phyloP scores from a whole-genome alignment of 2,888 invertebrate genomes.

The Trisateles emortualis region DNA sequence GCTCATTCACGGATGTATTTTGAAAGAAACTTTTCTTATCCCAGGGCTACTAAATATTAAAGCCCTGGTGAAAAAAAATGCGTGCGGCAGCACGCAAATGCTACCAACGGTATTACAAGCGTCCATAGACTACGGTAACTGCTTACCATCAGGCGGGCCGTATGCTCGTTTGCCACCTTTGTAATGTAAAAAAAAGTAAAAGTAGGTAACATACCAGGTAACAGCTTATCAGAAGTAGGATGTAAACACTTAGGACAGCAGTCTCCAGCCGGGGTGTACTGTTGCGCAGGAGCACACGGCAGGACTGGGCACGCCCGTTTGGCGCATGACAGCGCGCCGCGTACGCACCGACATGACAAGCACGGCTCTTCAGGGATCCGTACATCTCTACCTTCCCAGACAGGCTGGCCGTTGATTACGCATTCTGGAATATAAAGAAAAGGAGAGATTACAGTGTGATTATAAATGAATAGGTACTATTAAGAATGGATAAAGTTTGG shows the following conservation, averaged over 20 bases:
- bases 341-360: constrained; percentile 93
- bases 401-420: constrained; percentile 93
- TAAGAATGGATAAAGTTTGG: no score
- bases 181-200: not conserved
- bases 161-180: no score
- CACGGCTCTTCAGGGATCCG: constrained; percentile 95
- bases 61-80: no score
- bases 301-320: constrained; percentile 96
- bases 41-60: no score
- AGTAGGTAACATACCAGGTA: constrained; percentile 69
- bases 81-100: no score
- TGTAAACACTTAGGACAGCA: constrained; percentile 90
- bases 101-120: no score
- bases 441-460: not conserved
- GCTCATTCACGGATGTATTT: no score
- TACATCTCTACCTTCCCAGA: constrained; percentile 93
- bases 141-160: no score
- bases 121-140: no score
- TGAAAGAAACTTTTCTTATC: no score
- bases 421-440: constrained; percentile 87
- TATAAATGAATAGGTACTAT: no score
- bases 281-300: constrained; percentile 91
- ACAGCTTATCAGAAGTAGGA: constrained; percentile 81
- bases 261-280: constrained; percentile 91
- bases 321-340: constrained; percentile 90